These are phyloP conservation scores for Deilephila porcellus DNA, from an alignment of 2,888 invertebrate genomes.

Conservation along the genomic window DNA sequence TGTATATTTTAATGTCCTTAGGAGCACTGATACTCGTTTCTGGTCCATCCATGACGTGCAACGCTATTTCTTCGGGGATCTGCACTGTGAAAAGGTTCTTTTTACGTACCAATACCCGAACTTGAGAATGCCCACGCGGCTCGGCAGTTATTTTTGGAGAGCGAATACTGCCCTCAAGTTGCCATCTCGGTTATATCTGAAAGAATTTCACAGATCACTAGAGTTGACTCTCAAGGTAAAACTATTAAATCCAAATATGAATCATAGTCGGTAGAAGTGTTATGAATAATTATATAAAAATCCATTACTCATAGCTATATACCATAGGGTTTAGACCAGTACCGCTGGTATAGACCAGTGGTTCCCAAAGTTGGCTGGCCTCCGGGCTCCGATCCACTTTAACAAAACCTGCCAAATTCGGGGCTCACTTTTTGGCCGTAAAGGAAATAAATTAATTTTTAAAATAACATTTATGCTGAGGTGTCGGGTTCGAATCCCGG, in stretches of 20 bases:
- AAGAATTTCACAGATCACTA: conserved; percentile 59
- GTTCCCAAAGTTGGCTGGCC: too few species aligned
- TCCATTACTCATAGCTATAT: too few species aligned
- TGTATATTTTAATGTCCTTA: conserved; percentile 35
- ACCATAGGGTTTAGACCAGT: too few species aligned
- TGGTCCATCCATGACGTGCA: conserved; percentile 75
- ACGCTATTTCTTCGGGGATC: conserved; percentile 63
- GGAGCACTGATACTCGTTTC: conserved; percentile 63
- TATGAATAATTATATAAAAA: too few species aligned
- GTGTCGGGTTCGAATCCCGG: too few species aligned
- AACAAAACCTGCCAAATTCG: too few species aligned
- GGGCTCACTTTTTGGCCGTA: too few species aligned
- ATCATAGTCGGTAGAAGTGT: too few species aligned
- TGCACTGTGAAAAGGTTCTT: conserved; percentile 69
- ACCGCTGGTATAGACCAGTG: too few species aligned
- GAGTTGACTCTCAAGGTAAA: conserved; percentile 67
- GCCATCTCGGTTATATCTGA: conserved; percentile 55
- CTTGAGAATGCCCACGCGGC: conserved; percentile 57
- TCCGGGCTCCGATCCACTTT: too few species aligned
- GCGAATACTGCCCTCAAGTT: conserved; percentile 63
- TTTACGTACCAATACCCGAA: conserved; percentile 74
- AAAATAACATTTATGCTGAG: too few species aligned
- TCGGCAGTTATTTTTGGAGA: conserved; percentile 65
- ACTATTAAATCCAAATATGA: neutral
- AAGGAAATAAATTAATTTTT: too few species aligned